Evolutionary conservation across 35 echinoderm and acorn worm species (phyloP).

Genomic region (Hemicentrotus pulcherrimus): DNA sequence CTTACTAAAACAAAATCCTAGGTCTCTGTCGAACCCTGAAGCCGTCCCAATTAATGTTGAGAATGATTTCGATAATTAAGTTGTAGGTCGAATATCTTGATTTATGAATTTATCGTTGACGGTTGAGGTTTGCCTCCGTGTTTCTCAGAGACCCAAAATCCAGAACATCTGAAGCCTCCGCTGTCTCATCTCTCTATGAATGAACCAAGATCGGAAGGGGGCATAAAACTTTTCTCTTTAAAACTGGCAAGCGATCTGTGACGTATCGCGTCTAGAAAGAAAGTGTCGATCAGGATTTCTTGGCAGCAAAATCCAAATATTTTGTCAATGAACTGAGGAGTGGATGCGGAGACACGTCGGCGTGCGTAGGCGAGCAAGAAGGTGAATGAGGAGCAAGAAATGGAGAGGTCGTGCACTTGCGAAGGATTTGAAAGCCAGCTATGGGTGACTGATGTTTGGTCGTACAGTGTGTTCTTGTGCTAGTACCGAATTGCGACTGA

Average conservation of each 20-base stretch:
- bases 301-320: constrained; percentile 11
- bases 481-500: not conserved
- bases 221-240: not conserved
- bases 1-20: too few relatives aligned
- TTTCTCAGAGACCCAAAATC: not conserved
- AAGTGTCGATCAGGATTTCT: constrained; percentile 6
- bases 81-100: too few relatives aligned
- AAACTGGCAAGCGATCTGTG: not conserved
- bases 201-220: not conserved
- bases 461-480: not conserved
- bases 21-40: not conserved
- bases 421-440: not conserved
- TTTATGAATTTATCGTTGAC: not conserved
- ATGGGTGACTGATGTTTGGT: not conserved
- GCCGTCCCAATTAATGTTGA: not conserved
- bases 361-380: not conserved
- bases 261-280: not conserved
- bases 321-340: constrained; percentile 1
- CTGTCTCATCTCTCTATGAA: not conserved
- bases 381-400: not conserved
- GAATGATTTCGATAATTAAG: not conserved
- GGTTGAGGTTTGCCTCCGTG: not conserved
- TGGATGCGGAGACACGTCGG: not conserved
- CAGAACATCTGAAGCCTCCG: not conserved
- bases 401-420: not conserved